Evolutionary conservation across 2,797 vertebrate genomes (phyloP), one percentile per base, ranked within the genome.

Genomic region (Notoglanidium macrostoma): DNA sequence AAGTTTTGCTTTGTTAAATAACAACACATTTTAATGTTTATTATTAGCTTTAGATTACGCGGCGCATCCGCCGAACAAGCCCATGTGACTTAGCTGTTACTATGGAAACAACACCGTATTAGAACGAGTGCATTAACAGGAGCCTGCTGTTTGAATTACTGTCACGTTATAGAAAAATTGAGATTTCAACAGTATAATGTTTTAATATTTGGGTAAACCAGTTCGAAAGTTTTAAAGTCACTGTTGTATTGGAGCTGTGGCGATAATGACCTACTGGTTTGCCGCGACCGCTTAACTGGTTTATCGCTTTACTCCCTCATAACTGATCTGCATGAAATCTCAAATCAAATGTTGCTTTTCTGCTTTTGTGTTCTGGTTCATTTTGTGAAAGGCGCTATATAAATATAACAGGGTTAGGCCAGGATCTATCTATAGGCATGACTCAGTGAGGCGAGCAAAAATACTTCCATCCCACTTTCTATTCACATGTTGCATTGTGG

Each of bases 341-440:
- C 35, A 44, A n/a, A 59, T 80, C 55, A 15, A 23, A 46, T 59
- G 15, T 49, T 1, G 8, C 44, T 29, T 54, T 82, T 65, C 59
- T 63, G 59, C 40, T 51, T 83, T 29, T 21, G n/a, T 32, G 26
- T 67, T 32, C n/a, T 19, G 46, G 15, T 5, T 1, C 1, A 40
- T 49, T 32, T 82, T 49, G 61, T 12, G 9, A 65, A 83, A 51
- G 44, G 80, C 3, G 1, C 61, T 67, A 21, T 51, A 83, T 67
- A 67, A 83, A 83, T 83, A 83, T 49, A 83, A n/a, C 80, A 65
- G 80, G 80, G 59, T 65, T 67, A 82, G 40, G 61, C 61, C 44
- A 21, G 17, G 59, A 63, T 65, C 80, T 82, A 67, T 29, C 40
- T 65, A 82, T 67, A 82, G 80, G 26, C 0, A 65, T 82, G 80